Evolutionary conservation across 2,888 invertebrate species (phyloP).

Genomic region (Trilocha varians): DNA sequence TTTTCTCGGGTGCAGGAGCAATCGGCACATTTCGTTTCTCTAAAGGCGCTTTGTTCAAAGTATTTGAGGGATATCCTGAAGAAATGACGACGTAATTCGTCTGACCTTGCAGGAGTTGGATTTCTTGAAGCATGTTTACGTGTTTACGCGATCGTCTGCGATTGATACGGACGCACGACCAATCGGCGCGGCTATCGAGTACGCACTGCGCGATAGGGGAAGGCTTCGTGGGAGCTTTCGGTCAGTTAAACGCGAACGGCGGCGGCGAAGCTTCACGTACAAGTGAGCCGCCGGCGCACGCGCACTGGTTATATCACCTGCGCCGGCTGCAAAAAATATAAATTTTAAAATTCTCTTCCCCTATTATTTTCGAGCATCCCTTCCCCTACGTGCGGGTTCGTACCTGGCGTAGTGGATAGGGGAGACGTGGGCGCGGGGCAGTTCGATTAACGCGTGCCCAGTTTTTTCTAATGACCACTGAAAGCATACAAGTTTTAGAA

Average conservation of each 20-base stretch:
- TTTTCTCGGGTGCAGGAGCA: slow-evolving; percentile 74
- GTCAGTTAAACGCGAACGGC: slow-evolving; percentile 39
- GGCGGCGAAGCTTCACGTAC: slow-evolving; percentile 59
- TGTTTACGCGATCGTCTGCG: slow-evolving; percentile 39
- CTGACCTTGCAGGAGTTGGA: slow-evolving; percentile 70
- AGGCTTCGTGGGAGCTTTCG: slow-evolving; percentile 43
- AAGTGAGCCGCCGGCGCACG: slow-evolving; percentile 68
- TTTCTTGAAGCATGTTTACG: slow-evolving; percentile 68
- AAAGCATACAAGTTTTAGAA: no score
- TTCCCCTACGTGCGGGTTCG: slow-evolving; percentile 69
- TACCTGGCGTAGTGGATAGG: slow-evolving; percentile 59
- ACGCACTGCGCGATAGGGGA: slow-evolving; percentile 43
- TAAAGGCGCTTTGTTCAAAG: slow-evolving; percentile 60
- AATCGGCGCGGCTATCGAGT: slow-evolving; percentile 46
- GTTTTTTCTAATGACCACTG: slow-evolving; percentile 62
- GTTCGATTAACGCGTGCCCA: slow-evolving; percentile 56
- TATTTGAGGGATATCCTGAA: slow-evolving; percentile 60
- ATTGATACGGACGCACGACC: slow-evolving; percentile 37
- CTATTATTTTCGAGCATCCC: slow-evolving; percentile 74
- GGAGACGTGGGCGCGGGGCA: slow-evolving; percentile 28
- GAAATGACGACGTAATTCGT: slow-evolving; percentile 77
- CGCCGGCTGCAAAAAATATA: slow-evolving; percentile 74
- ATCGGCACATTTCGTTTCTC: slow-evolving; percentile 71
- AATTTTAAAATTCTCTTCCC: slow-evolving; percentile 72
- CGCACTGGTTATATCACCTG: slow-evolving; percentile 72